phyloP scores from a whole-genome alignment of 2,888 invertebrate species.

The Metellina segmentata region DNA sequence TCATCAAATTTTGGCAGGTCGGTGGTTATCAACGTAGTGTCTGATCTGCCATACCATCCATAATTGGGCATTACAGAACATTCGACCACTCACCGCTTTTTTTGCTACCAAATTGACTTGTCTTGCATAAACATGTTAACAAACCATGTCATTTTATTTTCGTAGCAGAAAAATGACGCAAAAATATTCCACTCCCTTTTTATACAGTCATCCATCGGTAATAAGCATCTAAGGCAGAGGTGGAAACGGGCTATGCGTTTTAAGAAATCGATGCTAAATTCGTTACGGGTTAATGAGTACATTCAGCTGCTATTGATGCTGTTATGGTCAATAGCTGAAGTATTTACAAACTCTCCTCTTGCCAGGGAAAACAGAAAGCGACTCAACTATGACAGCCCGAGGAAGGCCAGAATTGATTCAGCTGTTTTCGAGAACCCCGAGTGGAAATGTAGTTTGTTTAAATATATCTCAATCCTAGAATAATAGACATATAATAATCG shows the following conservation, averaged over 20 bases:
- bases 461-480: not conserved
- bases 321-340: not conserved
- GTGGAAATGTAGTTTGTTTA: not conserved
- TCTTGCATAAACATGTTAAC: not conserved
- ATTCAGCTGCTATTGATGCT: not conserved
- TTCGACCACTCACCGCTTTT: not conserved
- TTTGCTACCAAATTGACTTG: not conserved
- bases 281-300: conserved; percentile 6
- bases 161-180: too few species aligned
- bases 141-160: not conserved
- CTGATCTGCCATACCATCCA: too few species aligned
- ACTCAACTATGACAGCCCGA: not conserved
- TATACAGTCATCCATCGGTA: not conserved
- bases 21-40: too few species aligned
- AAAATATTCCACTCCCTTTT: not conserved
- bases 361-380: not conserved
- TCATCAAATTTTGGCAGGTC: too few species aligned
- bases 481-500: not conserved
- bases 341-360: not conserved
- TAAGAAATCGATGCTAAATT: not conserved
- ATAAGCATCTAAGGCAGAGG: not conserved
- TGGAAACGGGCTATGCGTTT: not conserved
- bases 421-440: not conserved
- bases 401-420: not conserved
- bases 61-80: not conserved